Base-by-base conservation (phyloP, 2,113 vertebrate genomes). In the Uria lomvia region DNA sequence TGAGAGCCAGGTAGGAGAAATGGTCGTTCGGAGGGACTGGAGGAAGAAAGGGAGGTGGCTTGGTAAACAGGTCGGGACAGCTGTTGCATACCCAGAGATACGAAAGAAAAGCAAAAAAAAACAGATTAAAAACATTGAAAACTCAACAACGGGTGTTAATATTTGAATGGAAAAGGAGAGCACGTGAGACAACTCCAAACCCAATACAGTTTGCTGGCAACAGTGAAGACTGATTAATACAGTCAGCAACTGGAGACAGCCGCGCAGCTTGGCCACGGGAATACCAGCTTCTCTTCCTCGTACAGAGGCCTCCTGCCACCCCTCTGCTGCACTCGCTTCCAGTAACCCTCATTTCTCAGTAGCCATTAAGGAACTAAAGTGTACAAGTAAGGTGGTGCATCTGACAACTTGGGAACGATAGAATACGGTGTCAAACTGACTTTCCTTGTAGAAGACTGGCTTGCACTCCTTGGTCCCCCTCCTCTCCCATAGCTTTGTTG, bases 81-180 rank as follows among this genome's bases (percentile, higher is more conserved):
- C 20, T n/a, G 18, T 29, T 40, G 12, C 32, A n/a, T 40, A 50
- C 12, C 7, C 0, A 0, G 42, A 53, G 38, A 52, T 7, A 62
- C 17, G 16, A 72, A 80, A 91, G 30, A 43, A 76, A 65, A 86
- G 5, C 6, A 80, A 60, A 72, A 80, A 59, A 68, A 68, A 63
- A 0, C 21, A 67, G 38, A 40, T 16, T 29, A 52, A 70, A 86
- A 9, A 5, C 26, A 20, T 5, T 36, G 30, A 47, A 50, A 93
- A 72, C 6, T 40, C 43, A 60, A 34, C 0, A 2, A 63, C 49
- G 50, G 3, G 11, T 78, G 20, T 29, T 42, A 12, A 8, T 43
- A 23, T 36, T n/a, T 29, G 77, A 87, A 62, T 18, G 40, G 20
- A 53, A 43, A 84, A 84, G 18, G 40, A 68, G 18, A 45, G 3